Conservation (phyloP, 2,797 vertebrate species). For the Channallabes apus region DNA sequence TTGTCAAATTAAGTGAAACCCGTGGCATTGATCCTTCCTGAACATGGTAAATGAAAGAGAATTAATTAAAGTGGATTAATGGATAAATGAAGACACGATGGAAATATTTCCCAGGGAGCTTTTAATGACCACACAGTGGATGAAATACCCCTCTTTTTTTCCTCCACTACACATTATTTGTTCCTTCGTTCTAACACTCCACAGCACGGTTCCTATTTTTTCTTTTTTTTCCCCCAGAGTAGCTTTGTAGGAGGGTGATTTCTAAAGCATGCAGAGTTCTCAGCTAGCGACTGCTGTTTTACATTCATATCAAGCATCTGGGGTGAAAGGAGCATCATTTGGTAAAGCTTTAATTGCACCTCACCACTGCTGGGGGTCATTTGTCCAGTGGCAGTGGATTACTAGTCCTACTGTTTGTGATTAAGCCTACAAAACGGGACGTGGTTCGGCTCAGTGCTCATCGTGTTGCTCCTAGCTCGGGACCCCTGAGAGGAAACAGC, state of each 20-base stretch:
- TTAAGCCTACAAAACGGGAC: constrained; percentile 54
- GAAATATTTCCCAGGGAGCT: constrained; percentile 63
- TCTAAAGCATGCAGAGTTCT: constrained; percentile 40
- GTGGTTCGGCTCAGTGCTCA: constrained; percentile 25
- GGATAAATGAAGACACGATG: constrained; percentile 71
- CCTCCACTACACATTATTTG: constrained; percentile 51
- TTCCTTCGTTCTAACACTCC: constrained; percentile 51
- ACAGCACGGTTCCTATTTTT: constrained; percentile 32
- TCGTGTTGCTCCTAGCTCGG: constrained; percentile 28
- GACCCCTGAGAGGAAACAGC: constrained; percentile 58
- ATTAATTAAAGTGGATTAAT: constrained; percentile 80
- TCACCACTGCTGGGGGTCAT: constrained; percentile 50
- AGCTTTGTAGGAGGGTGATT: constrained; percentile 20
- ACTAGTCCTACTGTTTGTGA: constrained; percentile 50
- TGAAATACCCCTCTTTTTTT: constrained; percentile 42
- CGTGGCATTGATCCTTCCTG: constrained; percentile 76
- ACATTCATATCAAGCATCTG: constrained; percentile 49
- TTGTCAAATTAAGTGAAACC: constrained; percentile 80
- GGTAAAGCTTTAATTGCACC: constrained; percentile 53
- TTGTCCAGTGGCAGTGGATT: constrained; percentile 54
- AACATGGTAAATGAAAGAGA: constrained; percentile 74
- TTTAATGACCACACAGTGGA: constrained; percentile 67
- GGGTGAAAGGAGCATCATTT: constrained; percentile 43
- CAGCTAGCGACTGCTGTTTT: constrained; percentile 34
- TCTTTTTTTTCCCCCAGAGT: not conserved